Percentiles rank a stretch among this genome's conserved stretches.
These are phyloP conservation scores for Drosophila nigrodunni DNA, from an alignment of 1,140 invertebrate species.

Conservation along the genomic window DNA sequence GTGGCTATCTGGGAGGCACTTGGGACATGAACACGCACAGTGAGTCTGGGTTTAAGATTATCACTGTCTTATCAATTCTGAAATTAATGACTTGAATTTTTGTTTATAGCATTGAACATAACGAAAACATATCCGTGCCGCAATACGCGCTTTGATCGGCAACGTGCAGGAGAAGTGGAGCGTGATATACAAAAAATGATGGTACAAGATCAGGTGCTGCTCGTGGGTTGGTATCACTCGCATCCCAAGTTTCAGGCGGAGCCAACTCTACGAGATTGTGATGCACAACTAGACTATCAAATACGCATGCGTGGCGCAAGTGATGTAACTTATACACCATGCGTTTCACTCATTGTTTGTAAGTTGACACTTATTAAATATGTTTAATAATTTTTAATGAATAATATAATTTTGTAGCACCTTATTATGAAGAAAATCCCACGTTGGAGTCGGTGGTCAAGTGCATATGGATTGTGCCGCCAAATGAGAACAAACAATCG, in stretches of 20 bases:
- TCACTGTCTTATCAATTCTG: not conserved
- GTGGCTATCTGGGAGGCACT: conserved; percentile 96
- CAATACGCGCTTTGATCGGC: conserved; percentile 91
- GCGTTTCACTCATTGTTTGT: conserved; percentile 97
- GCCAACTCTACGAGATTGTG: conserved; percentile 95
- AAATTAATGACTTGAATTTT: conserved; percentile 34
- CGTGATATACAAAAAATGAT: conserved; percentile 93
- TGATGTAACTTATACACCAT: conserved; percentile 95
- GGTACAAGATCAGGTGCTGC: conserved; percentile 91
- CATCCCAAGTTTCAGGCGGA: conserved; percentile 95
- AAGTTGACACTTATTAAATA: conserved; percentile 72
- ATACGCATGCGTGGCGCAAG: conserved; percentile 96
- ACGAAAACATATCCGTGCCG: conserved; percentile 95
- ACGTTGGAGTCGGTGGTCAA: conserved; percentile 92
- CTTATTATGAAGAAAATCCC: conserved; percentile 92
- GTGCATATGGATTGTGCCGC: conserved; percentile 97
- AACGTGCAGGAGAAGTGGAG: conserved; percentile 90
- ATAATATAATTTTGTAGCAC: conserved; percentile 88
- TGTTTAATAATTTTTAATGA: not conserved
- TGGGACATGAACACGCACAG: conserved; percentile 98
- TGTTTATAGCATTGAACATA: conserved; percentile 91
- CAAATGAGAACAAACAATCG: conserved; percentile 94
- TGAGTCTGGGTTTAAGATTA: conserved; percentile 86
- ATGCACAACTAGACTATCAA: conserved; percentile 97
- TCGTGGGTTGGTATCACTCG: conserved; percentile 99